phyloP scores from a whole-genome alignment of 2,888 invertebrate species.

The Stomorhina lunata region DNA sequence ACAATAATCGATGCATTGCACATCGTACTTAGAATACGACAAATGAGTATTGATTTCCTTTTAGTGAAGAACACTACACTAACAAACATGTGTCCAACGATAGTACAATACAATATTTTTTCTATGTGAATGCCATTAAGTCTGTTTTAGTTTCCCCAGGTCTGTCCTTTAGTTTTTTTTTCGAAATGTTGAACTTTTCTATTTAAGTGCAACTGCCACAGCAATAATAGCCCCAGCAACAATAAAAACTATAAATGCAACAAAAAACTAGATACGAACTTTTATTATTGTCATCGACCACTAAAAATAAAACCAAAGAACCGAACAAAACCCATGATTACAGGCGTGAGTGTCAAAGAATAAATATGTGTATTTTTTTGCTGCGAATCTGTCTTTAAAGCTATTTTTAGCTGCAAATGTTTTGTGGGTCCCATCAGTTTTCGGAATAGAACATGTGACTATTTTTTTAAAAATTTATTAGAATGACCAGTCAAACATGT shows the following conservation, averaged over 20 bases:
- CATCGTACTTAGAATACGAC: conserved; percentile 12
- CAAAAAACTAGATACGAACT: no score
- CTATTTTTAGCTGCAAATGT: conserved; percentile 28
- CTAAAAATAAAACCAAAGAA: background rate
- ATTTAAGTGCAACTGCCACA: conserved; percentile 41
- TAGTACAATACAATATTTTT: background rate
- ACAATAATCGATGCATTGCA: conserved; percentile 27
- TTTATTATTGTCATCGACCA: conserved; percentile 17
- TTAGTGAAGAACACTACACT: conserved; percentile 20
- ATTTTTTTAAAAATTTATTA: conserved; percentile 46
- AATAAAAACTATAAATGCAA: background rate
- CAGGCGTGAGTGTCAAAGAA: conserved; percentile 10
- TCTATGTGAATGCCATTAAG: background rate
- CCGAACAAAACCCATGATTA: background rate
- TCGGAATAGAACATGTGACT: conserved; percentile 48
- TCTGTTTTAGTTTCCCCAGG: background rate
- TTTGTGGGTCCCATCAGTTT: background rate
- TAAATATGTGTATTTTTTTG: background rate
- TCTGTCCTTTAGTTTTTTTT: background rate
- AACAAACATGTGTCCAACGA: conserved; percentile 26
- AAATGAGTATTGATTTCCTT: conserved; percentile 49
- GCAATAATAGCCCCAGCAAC: conserved; percentile 17
- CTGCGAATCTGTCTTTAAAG: background rate
- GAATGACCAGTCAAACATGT: conserved; percentile 17
- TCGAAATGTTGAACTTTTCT: no score